A percentile compares a stretch with the other conserved stretches of the same genome.
Conservation (phyloP, 2,797 vertebrate species). For the Toxotes lorentzi region DNA sequence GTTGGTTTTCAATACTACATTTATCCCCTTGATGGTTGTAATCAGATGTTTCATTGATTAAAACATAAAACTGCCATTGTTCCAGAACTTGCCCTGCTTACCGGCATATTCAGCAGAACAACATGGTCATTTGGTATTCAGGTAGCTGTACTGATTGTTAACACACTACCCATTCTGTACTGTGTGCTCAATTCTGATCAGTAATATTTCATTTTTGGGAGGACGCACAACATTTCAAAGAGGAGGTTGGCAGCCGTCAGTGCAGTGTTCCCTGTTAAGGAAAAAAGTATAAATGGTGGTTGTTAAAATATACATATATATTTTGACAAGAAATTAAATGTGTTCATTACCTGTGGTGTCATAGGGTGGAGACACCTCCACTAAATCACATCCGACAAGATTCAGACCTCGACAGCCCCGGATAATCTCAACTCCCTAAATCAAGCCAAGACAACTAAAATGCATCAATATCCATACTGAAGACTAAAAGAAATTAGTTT, state of each 20-base stretch:
- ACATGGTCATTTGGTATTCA: neutral
- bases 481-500: neutral
- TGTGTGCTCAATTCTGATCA: conserved; percentile 61
- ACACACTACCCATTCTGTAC: neutral
- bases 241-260: conserved; percentile 93
- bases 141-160: neutral
- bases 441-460: neutral
- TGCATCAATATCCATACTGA: neutral
- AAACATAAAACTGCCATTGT: neutral
- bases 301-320: neutral
- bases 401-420: conserved; percentile 92
- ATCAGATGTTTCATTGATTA: conserved; percentile 33
- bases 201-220: conserved; percentile 87
- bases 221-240: conserved; percentile 95
- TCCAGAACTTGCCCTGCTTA: neutral
- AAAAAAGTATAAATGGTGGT: neutral
- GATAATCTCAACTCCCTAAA: conserved; percentile 94
- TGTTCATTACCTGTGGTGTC: conserved; percentile 90
- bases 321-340: neutral
- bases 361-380: conserved; percentile 93
- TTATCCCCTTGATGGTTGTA: neutral
- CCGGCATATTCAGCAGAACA: neutral
- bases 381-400: conserved; percentile 94
- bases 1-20: neutral
- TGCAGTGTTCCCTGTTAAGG: conserved; percentile 91